These are phyloP conservation scores for Mimas tiliae DNA, from an alignment of 2,888 invertebrate genomes.

Conservation along the genomic window DNA sequence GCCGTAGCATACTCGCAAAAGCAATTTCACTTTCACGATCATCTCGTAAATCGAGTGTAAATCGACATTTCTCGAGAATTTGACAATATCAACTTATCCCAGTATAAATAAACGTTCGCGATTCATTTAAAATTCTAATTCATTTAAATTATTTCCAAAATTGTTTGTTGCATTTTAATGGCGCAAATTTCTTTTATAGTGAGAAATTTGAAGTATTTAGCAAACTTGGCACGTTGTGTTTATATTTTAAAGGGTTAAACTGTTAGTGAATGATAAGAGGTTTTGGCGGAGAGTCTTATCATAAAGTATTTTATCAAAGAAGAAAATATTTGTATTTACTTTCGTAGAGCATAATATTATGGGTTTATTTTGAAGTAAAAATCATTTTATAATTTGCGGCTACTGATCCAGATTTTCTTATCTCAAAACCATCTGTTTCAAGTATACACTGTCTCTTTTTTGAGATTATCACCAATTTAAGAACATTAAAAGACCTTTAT, in stretches of 20 bases:
- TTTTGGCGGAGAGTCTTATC: background rate
- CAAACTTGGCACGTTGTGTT: slow-evolving; percentile 13
- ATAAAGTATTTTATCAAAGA: background rate
- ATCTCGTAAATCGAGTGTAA: slow-evolving; percentile 23
- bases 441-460: too few species aligned
- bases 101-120: background rate
- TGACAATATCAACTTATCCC: slow-evolving; percentile 15
- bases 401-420: too few species aligned
- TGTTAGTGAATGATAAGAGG: background rate
- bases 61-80: slow-evolving; percentile 17
- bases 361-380: too few species aligned
- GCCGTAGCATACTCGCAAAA: slow-evolving; percentile 25
- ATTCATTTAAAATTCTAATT: slow-evolving; percentile 24
- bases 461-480: too few species aligned
- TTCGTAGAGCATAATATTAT: too few species aligned
- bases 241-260: slow-evolving; percentile 1
- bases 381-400: too few species aligned
- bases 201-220: background rate
- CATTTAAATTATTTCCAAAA: slow-evolving; percentile 22
- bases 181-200: slow-evolving; percentile 16
- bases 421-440: too few species aligned
- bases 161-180: slow-evolving; percentile 7
- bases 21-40: slow-evolving; percentile 30
- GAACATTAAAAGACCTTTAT: too few species aligned
- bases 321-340: background rate